phyloP scores from a whole-genome alignment of 2,113 vertebrate genomes.

The Arothron firmamentum region DNA sequence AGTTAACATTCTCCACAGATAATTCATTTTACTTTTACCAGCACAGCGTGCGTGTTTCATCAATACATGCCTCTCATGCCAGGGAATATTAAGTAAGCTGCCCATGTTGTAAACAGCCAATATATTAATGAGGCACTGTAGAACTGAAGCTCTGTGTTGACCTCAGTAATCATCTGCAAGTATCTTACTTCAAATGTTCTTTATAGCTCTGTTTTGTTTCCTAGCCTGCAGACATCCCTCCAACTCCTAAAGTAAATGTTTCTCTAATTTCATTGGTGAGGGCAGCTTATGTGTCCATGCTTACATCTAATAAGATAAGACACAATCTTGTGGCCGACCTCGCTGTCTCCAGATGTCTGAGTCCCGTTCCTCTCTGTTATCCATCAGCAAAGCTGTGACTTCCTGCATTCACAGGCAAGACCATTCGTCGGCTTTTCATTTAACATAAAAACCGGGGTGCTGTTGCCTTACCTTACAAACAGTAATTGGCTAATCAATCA shows the following conservation, averaged over 20 bases:
- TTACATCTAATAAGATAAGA: too few relatives aligned
- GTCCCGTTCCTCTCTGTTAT: conserved; percentile 7
- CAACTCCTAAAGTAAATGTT: conserved; percentile 4
- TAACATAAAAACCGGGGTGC: neutral
- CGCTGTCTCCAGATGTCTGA: conserved; percentile 7
- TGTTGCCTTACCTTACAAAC: neutral
- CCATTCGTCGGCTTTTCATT: too few relatives aligned
- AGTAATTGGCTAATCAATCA: neutral
- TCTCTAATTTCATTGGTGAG: too few relatives aligned
- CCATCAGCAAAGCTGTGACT: neutral
- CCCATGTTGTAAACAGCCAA: conserved; percentile 24
- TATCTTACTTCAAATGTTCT: conserved; percentile 2
- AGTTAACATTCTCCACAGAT: conserved; percentile 43
- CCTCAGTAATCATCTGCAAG: conserved; percentile 6
- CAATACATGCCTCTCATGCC: conserved; percentile 38
- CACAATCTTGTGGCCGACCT: too few relatives aligned
- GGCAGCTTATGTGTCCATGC: too few relatives aligned
- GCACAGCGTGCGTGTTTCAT: conserved; percentile 5
- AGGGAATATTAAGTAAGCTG: conserved; percentile 48
- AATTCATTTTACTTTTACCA: neutral
- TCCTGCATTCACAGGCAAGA: neutral
- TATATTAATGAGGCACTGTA: conserved; percentile 8
- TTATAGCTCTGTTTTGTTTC: too few relatives aligned
- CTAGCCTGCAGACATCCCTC: neutral
- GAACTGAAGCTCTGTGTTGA: too few relatives aligned